phyloP scores from a whole-genome alignment of 2,113 vertebrate genomes.

The Coryphaenoides rupestris region DNA sequence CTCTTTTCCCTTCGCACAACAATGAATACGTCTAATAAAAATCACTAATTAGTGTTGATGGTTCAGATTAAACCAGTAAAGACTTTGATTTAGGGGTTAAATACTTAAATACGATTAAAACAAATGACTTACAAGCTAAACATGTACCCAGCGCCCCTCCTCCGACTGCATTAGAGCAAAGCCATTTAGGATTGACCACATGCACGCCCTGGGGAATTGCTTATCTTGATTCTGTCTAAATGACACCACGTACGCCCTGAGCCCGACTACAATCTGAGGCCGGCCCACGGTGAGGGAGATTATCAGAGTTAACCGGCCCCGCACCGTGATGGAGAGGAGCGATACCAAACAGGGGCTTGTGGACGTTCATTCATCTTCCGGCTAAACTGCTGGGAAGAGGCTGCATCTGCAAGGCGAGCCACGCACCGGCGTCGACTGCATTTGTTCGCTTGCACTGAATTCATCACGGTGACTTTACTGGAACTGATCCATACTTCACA shows the following conservation, averaged over 20 bases:
- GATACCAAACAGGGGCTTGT: slow-evolving; percentile 48
- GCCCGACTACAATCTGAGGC: slow-evolving; percentile 37
- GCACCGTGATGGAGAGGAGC: slow-evolving; percentile 51
- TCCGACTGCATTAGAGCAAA: too few species aligned
- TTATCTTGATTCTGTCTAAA: slow-evolving; percentile 35
- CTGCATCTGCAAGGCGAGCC: slow-evolving; percentile 22
- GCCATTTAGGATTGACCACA: neutral
- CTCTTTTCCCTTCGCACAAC: neutral
- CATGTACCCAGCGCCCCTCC: too few species aligned
- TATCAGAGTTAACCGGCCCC: slow-evolving; percentile 48
- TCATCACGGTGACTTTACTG: slow-evolving; percentile 56
- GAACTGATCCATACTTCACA: slow-evolving; percentile 40
- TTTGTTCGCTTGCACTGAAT: slow-evolving; percentile 40
- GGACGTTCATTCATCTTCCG: slow-evolving; percentile 54
- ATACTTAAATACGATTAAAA: too few species aligned
- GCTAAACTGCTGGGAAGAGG: slow-evolving; percentile 34
- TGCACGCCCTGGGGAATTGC: slow-evolving; percentile 22
- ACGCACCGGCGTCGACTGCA: slow-evolving; percentile 37
- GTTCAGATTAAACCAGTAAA: too few species aligned
- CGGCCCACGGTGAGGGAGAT: slow-evolving; percentile 41
- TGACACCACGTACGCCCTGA: slow-evolving; percentile 13
- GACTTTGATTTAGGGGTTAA: too few species aligned
- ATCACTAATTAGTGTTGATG: too few species aligned
- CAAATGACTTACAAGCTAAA: too few species aligned
- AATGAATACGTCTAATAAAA: too few species aligned